Base-by-base conservation (phyloP, 1,140 invertebrate species). In the Plutomurus gul region DNA sequence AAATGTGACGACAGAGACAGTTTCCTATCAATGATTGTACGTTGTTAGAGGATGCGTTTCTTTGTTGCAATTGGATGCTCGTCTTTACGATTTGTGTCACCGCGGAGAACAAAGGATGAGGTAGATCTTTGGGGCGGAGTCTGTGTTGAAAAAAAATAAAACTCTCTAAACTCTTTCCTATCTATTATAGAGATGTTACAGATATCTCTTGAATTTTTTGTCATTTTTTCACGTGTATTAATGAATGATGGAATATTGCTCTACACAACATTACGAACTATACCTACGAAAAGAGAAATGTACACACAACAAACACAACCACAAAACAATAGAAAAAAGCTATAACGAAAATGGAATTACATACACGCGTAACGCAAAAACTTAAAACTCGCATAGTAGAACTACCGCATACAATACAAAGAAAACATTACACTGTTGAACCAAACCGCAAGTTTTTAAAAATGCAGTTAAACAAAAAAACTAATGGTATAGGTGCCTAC, bases 121-220 rank as follows among this genome's bases (percentile, higher is more conserved):
- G 70, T 22, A 40, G 36, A 46, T 43, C 36, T 72, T 25, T 20
- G 70, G 18, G 18, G 11, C 6, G 43, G 8, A 75, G 46, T 27
- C 27, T 20, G 75, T 81, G 80, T 51, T 75, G 80, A 81, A 81
- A 81, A 81, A 81, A 81, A 81, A 81, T 77, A 81, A 81, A 81
- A 39, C n/a, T 39, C 43, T 80, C 40, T 78, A 40, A 43, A 33
- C 56, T 81, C 76, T 78, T 76, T 81, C 76, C 76, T 78, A 78
- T 78, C 72, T 56, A 46, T 60, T 72, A 74, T 49, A 20, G 39
- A 74, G 25, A 33, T 49, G 39, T 30, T 51, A 13, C 22, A 7
- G 6, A 30, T 18, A 37, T 56, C 49, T 76, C 75, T 56, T 60
- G 25, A 60, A 56, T 76, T 76, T 76, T 47, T 75, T 47, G 22